Evolutionary conservation across 2,888 invertebrate species (phyloP), one percentile per base, ranked within the genome.

Genomic region (Ariolimax columbianus): DNA sequence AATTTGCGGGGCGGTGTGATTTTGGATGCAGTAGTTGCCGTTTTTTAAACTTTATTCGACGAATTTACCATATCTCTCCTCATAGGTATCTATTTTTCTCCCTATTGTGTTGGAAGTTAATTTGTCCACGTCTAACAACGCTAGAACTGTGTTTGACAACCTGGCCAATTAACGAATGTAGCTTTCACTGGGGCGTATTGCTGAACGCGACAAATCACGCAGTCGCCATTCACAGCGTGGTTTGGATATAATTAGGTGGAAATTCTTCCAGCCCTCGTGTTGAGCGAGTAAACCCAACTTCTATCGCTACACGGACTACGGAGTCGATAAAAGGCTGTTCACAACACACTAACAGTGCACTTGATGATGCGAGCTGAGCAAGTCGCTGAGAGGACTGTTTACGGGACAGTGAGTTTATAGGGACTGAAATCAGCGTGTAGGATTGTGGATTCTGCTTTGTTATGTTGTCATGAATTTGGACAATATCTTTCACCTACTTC

Each of bases 241-340:
- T n/a, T 43, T 78, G 43, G 40, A 40, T 30, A 3, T 30, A 40
- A n/a, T 63, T 59, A 36, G 43, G 11, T 43, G 47, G n/a, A 47
- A 14, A 75, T 75, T 51, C 30, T 36, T 17, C 19, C 9, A 51
- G 51, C 75, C 75, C 75, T 51, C 47, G n/a, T 75, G 33, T 33
- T 23, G 33, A 75, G 75, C 75, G 51, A 75, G 30, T 51, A 75
- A 75, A 75, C 75, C 33, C 51, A 33, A 0, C 51, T 26, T 17
- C 51, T 33, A 7, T 30, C 3, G 51, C 51, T 51, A 30, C 75
- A 51, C 75, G 51, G 23, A 19, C 33, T 51, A 14, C 38, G n/a
- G n/a, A 33, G 75, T 51, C 75, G 51, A 75, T 75, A 75, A 75
- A 73, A 75, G 33, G 19, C 19, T 75, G 73, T 36, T 75, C 75